phyloP scores from a whole-genome alignment of 2,888 invertebrate species.

The Andrena trimmerana region DNA sequence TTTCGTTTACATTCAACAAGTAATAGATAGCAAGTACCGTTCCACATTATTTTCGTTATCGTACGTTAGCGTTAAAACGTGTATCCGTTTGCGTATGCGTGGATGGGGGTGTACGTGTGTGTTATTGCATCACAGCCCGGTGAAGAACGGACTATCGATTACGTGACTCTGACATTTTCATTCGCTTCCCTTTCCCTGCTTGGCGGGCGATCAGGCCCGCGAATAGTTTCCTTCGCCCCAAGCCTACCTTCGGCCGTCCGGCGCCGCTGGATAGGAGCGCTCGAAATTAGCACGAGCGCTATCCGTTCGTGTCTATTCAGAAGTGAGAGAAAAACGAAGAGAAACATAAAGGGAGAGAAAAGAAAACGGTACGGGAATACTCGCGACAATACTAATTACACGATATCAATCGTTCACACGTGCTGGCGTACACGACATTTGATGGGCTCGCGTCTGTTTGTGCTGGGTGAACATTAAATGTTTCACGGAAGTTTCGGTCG shows the following conservation, averaged over 20 bases:
- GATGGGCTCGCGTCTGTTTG: constrained; percentile 73
- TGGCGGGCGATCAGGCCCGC: neutral
- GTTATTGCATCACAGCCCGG: constrained; percentile 41
- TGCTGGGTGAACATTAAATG: constrained; percentile 77
- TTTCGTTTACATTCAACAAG: constrained; percentile 41
- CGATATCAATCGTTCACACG: constrained; percentile 44
- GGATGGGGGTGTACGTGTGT: constrained; percentile 10
- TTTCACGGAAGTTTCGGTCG: constrained; percentile 75
- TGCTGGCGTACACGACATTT: constrained; percentile 33
- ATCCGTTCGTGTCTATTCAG: neutral
- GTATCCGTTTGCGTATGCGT: neutral
- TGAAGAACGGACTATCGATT: constrained; percentile 34
- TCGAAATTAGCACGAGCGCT: constrained; percentile 38
- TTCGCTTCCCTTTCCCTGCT: neutral
- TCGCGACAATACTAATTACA: constrained; percentile 55
- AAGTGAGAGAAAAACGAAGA: constrained; percentile 5
- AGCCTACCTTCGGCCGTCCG: constrained; percentile 29
- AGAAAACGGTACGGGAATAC: constrained; percentile 56
- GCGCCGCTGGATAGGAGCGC: constrained; percentile 54
- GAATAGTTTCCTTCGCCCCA: neutral
- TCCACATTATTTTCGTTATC: neutral
- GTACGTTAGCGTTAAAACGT: neutral
- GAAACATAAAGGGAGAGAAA: constrained; percentile 12
- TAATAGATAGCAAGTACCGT: constrained; percentile 21
- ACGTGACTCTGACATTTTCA: constrained; percentile 13